Evolutionary conservation across 2,888 invertebrate genomes (phyloP).

Genomic region (Phaonia tiefii): DNA sequence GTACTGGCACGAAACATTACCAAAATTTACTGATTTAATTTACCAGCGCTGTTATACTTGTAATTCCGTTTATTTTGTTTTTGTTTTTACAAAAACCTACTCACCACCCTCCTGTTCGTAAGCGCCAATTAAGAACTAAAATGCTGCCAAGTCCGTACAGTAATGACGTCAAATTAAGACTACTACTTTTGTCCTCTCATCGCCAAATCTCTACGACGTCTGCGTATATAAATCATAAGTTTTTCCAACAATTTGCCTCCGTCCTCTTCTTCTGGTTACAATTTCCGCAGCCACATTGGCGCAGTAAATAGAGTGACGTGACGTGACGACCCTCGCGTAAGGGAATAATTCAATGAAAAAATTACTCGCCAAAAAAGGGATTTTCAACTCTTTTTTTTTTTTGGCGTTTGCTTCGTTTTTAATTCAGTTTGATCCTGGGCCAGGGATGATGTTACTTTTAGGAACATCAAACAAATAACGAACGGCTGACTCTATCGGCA

Average conservation of each 20-base stretch:
- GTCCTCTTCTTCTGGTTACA: too few species aligned
- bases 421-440: not conserved
- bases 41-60: too few species aligned
- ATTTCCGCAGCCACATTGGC: conserved; percentile 13
- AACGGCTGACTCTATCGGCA: conserved; percentile 52
- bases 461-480: conserved; percentile 51
- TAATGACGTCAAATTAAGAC: conserved; percentile 31
- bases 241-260: conserved; percentile 18
- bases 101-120: too few species aligned
- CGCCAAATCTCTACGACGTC: not conserved
- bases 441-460: conserved; percentile 42
- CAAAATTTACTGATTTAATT: too few species aligned
- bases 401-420: not conserved
- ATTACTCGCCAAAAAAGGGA: conserved; percentile 20
- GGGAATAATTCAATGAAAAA: conserved; percentile 27
- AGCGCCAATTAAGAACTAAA: not conserved
- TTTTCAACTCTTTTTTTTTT: conserved; percentile 43
- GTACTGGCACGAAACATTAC: too few species aligned
- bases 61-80: too few species aligned
- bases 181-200: conserved; percentile 7
- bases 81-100: too few species aligned
- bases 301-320: conserved; percentile 25
- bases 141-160: not conserved
- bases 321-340: conserved; percentile 19
- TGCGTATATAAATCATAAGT: not conserved